Percentiles rank a stretch among this genome's conserved stretches.
phyloP scores from a whole-genome alignment of 2,888 invertebrate species.

The Cantharis nigra region DNA sequence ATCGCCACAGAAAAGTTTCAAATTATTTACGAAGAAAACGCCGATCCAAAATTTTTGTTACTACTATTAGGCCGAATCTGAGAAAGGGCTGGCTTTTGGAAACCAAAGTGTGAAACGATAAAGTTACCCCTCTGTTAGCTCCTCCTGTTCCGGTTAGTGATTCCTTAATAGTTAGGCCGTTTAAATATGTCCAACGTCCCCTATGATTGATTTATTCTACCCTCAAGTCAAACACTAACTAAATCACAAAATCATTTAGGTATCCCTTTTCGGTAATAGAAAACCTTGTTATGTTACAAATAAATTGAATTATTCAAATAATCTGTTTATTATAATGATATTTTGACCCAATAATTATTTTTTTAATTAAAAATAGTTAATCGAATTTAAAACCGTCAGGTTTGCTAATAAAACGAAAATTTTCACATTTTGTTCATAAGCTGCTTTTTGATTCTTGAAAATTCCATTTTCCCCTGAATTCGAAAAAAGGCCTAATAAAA shows the following conservation, averaged over 20 bases:
- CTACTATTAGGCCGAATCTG: not conserved
- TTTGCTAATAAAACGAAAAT: not conserved
- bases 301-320: not conserved
- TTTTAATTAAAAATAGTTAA: not conserved
- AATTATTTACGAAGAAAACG: not conserved
- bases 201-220: constrained; percentile 36
- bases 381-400: not conserved
- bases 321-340: not conserved
- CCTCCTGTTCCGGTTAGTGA: constrained; percentile 39
- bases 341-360: not conserved
- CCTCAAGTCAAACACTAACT: constrained; percentile 26
- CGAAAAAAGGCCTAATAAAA: no score
- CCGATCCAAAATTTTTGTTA: not conserved
- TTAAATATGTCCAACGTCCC: constrained; percentile 39
- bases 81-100: constrained; percentile 22
- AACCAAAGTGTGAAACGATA: constrained; percentile 26
- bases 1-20: not conserved
- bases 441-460: no score
- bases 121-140: constrained; percentile 24
- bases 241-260: constrained; percentile 12
- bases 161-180: constrained; percentile 40
- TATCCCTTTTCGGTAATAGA: constrained; percentile 10
- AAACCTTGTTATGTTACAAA: not conserved
- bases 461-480: no score
- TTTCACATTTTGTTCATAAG: no score